Evolutionary conservation across 1,140 invertebrate species (phyloP).

Genomic region (Leucophenga varia): DNA sequence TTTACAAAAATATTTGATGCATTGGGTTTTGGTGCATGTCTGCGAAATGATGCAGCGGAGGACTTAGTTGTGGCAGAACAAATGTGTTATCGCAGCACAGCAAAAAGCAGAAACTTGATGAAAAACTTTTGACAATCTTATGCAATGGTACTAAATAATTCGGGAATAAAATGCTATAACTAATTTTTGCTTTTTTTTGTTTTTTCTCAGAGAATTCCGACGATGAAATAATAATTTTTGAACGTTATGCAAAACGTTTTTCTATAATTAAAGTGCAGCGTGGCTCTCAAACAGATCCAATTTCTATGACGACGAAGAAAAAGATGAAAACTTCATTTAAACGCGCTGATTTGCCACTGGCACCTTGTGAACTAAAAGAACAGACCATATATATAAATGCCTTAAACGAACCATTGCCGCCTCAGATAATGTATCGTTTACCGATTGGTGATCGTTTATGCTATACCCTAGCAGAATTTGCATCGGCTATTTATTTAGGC

Average conservation of each 20-base stretch:
- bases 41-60: too few species aligned
- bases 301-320: too few species aligned
- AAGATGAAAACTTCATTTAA: too few species aligned
- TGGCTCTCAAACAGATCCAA: conserved; percentile 37
- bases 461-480: conserved; percentile 44
- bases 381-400: conserved; percentile 35
- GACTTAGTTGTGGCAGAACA: too few species aligned
- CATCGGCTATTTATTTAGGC: conserved; percentile 41
- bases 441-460: conserved; percentile 37
- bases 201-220: conserved; percentile 39
- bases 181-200: too few species aligned
- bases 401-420: conserved; percentile 14
- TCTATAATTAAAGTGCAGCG: not conserved
- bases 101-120: too few species aligned
- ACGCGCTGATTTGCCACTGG: not conserved
- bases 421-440: conserved; percentile 8
- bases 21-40: too few species aligned
- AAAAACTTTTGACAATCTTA: too few species aligned
- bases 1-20: too few species aligned
- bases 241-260: not conserved
- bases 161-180: too few species aligned
- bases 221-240: conserved; percentile 27
- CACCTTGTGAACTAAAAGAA: conserved; percentile 29
- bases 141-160: too few species aligned
- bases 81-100: too few species aligned